Base-by-base conservation (phyloP, 2,888 invertebrate genomes). In the Steinernema carpocapsae region DNA sequence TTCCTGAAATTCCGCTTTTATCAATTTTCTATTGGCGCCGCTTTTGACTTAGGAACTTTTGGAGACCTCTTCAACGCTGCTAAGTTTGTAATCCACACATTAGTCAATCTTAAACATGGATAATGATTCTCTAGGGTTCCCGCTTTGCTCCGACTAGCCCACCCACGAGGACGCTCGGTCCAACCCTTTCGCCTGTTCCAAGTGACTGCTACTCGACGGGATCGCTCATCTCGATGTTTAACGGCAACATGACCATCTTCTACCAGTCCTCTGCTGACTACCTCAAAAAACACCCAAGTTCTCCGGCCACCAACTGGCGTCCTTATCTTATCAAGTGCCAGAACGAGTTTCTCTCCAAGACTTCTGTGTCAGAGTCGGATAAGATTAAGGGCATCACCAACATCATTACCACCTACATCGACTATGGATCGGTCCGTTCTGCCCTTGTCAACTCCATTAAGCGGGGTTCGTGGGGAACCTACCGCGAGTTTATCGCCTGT, bases 231-330 rank as follows among this genome's bases (percentile, higher is more conserved):
- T n/a, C n/a, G n/a, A n/a, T n/a, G n/a, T n/a, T n/a, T n/a, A n/a
- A n/a, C 48, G 48, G 17, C 48, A 48, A 48, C 48, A 48, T 48
- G 48, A 48, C 48, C 48, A 48, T 48, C 48, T 48, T 48, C 48
- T 48, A 48, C 48, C 48, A 48, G 19, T 17, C 17, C 17, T 19
- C 48, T 19, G 48, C 4, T 14, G 19, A 19, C 3, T 48, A 48
- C 19, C 48, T 48, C 48, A 48, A 14, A 14, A 48, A 48, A 2
- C 3, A 48, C 17, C 48, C 17, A 3, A 14, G 48, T 4, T 4
- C 17, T 4, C 48, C 3, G 48, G 48, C 48, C 48, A 48, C 19
- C 48, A 48, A 48, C 48, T 48, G 48, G 48, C 48, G 19, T 19
- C 48, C 48, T 17, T 48, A 48, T 48, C 48, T 48, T 19, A 48